Base-by-base conservation (phyloP, 2,797 vertebrate species). In the Pachyuromys duprasi region DNA sequence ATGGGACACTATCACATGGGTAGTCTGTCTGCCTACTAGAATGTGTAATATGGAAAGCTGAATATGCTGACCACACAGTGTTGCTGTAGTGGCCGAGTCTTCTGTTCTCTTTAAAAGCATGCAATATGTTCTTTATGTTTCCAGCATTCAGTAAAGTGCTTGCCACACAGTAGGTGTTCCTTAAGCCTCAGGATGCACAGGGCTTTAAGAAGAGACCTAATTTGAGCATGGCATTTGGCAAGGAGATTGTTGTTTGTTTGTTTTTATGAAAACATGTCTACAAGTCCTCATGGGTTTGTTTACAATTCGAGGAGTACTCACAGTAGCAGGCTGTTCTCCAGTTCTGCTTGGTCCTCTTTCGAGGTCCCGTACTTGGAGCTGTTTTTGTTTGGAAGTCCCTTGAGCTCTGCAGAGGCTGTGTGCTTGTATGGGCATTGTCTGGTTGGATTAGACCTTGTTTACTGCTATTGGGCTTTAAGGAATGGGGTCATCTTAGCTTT, bases 401-500 rank as follows among this genome's bases (percentile, higher is more conserved):
- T 12, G 63, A 26, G 42, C 70, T 94, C 26, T 55, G 33, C 36
- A 70, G 13, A 91, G 53, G 60, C 42, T 0, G 24, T 69, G 42
- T 83, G 55, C 76, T 74, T 5, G 5, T 88, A 45, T 24, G n/a
- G 81, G 69, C n/a, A 33, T 86, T 83, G 88, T 33, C 90, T 70
- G 55, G 24, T 87, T 53, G 70, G 89, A 83, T 89, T 88, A 72
- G 33, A 70, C 6, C 55, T 80, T 91, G 92, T 76, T 90, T 84
- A 78, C 63, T 36, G 93, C 67, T 8, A 0, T 49, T 82, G 72
- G 72, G 15, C 91, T 89, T 88, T 89, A 74, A 89, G 72, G 76
- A 75, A 53, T 93, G 92, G 90, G 55, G 74, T 92, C 26, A 92
- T 75, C 90, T 80, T 65, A 89, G 79, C 60, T 81, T 72, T n/a